Evolutionary conservation across 2,888 invertebrate genomes (phyloP).

Genomic region (Bugula neritina): DNA sequence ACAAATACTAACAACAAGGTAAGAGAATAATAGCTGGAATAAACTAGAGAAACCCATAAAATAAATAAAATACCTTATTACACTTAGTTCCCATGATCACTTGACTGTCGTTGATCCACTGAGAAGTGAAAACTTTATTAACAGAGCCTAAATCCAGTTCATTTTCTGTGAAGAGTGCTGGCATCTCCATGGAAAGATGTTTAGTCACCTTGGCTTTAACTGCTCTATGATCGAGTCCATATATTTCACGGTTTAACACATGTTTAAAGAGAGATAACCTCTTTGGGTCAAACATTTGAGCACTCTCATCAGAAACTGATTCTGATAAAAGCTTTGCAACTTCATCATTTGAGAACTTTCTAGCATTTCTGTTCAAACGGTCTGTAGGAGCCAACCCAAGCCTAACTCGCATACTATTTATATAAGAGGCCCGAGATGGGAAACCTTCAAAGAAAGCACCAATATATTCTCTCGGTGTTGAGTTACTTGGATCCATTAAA

Average conservation of each 20-base stretch:
- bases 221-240: not conserved
- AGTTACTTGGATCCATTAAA: too few species aligned
- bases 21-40: too few species aligned
- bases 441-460: too few species aligned
- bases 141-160: constrained; percentile 43
- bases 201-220: constrained; percentile 32
- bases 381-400: too few species aligned
- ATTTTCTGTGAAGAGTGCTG: constrained; percentile 40
- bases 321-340: not conserved
- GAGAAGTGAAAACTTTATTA: constrained; percentile 73
- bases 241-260: not conserved
- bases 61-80: constrained; percentile 79
- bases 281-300: not conserved
- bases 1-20: too few species aligned
- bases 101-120: constrained; percentile 90
- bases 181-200: constrained; percentile 40
- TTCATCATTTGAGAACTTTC: not conserved
- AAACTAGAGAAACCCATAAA: too few species aligned
- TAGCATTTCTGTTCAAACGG: too few species aligned
- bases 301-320: not conserved
- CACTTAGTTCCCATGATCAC: constrained; percentile 95
- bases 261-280: constrained; percentile 13
- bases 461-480: too few species aligned
- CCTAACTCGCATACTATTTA: too few species aligned
- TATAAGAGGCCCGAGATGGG: too few species aligned